Evolutionary conservation across 2,113 vertebrate genomes (phyloP).

Genomic region (Delphinus delphis): DNA sequence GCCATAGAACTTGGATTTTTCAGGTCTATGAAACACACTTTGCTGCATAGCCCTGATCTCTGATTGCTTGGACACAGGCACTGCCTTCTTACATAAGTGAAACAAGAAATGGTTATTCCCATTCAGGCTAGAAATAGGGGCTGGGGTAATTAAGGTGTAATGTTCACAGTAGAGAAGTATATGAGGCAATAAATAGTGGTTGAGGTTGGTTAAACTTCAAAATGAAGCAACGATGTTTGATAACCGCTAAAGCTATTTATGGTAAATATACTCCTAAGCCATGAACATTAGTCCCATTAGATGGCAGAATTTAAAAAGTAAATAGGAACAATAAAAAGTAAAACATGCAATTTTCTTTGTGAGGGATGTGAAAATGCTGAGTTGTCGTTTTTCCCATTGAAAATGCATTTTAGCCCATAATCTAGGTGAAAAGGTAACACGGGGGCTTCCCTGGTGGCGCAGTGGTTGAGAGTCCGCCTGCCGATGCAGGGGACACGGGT

Average conservation of each 20-base stretch:
- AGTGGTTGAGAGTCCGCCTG: too few relatives aligned
- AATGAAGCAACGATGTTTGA: slow-evolving; percentile 54
- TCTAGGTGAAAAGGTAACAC: slow-evolving; percentile 22
- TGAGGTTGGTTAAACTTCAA: slow-evolving; percentile 63
- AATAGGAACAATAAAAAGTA: slow-evolving; percentile 65
- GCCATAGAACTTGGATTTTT: slow-evolving; percentile 24
- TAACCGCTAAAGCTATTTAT: slow-evolving; percentile 65
- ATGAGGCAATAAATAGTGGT: slow-evolving; percentile 71
- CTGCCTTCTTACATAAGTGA: not conserved
- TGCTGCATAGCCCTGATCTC: not conserved
- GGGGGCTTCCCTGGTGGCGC: too few relatives aligned
- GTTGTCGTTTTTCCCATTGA: not conserved
- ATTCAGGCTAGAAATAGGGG: slow-evolving; percentile 48
- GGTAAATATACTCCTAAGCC: slow-evolving; percentile 64
- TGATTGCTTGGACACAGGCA: not conserved
- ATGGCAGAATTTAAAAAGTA: slow-evolving; percentile 68
- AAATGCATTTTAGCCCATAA: slow-evolving; percentile 31
- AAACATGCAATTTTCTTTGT: slow-evolving; percentile 57
- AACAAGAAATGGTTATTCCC: slow-evolving; percentile 52
- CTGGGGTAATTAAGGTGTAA: slow-evolving; percentile 69
- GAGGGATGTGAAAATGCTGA: slow-evolving; percentile 56
- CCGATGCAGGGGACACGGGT: too few relatives aligned
- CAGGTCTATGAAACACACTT: slow-evolving; percentile 25
- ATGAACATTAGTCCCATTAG: slow-evolving; percentile 65
- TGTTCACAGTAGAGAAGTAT: slow-evolving; percentile 64